These are phyloP conservation scores for Oegoconia quadripuncta DNA, from an alignment of 2,888 invertebrate species.

Conservation along the genomic window DNA sequence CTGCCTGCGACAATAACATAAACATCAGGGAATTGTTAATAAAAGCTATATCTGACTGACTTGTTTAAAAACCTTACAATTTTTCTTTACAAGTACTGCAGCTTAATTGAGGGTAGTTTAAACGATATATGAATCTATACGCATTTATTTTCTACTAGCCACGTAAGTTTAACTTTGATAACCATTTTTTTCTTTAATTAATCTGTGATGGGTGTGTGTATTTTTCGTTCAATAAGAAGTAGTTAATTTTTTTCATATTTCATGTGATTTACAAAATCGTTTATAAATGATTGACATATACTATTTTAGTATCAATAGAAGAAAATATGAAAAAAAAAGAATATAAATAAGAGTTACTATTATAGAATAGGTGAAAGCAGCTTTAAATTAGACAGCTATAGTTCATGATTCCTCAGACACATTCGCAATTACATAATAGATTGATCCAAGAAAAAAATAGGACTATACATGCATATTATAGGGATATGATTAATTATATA, in stretches of 20 bases:
- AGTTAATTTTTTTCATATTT: no score
- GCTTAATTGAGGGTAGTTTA: slow-evolving; percentile 1
- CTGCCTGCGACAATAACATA: no score
- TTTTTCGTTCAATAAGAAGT: no score
- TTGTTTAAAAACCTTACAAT: no score
- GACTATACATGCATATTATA: background rate
- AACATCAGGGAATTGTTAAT: no score
- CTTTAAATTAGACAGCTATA: slow-evolving; percentile 34
- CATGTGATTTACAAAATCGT: no score
- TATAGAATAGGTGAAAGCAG: slow-evolving; percentile 30
- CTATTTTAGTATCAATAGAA: background rate
- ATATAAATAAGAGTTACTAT: slow-evolving; percentile 30
- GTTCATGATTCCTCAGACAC: background rate
- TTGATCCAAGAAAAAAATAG: background rate
- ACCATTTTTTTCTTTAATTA: background rate
- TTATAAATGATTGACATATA: no score
- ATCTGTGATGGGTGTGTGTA: background rate
- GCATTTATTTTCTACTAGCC: slow-evolving; percentile 10
- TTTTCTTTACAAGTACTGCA: no score
- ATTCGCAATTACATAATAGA: no score
- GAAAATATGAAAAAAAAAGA: background rate
- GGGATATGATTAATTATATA: no score
- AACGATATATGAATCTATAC: slow-evolving; percentile 1
- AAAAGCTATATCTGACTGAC: no score
- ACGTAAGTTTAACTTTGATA: background rate